Conservation (phyloP, 2,797 vertebrate species). For the Neosilurus mollespiculum region DNA sequence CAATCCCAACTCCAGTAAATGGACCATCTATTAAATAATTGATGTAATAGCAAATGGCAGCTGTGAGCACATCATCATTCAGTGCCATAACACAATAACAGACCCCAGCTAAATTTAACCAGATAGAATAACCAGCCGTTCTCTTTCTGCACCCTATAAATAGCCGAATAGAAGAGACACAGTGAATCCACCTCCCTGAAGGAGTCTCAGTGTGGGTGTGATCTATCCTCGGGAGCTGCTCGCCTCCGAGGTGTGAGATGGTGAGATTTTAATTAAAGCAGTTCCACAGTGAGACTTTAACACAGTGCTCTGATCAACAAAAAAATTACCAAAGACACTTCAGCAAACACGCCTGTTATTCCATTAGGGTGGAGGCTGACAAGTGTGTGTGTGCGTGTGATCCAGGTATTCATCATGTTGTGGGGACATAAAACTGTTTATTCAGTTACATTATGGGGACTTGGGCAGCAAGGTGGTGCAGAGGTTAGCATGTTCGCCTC, state of each 20-base stretch:
- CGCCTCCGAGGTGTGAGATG: not conserved
- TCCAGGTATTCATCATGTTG: too few species aligned
- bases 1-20: not conserved
- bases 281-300: conserved; percentile 27
- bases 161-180: not conserved
- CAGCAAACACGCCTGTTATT: conserved; percentile 51
- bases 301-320: conserved; percentile 45
- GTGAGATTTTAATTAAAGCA: conserved; percentile 54
- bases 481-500: too few species aligned
- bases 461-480: too few species aligned
- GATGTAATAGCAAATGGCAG: not conserved
- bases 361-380: conserved; percentile 28
- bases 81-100: not conserved
- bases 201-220: not conserved
- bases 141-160: not conserved
- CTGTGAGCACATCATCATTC: not conserved
- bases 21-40: not conserved
- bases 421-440: too few species aligned
- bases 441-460: too few species aligned
- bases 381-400: conserved; percentile 1
- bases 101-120: not conserved
- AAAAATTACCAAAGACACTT: conserved; percentile 43
- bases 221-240: conserved; percentile 10
- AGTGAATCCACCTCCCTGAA: not conserved
- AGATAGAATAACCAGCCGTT: not conserved